Conservation (phyloP, 2,113 vertebrate species). For the Malaclemys terrapin region DNA sequence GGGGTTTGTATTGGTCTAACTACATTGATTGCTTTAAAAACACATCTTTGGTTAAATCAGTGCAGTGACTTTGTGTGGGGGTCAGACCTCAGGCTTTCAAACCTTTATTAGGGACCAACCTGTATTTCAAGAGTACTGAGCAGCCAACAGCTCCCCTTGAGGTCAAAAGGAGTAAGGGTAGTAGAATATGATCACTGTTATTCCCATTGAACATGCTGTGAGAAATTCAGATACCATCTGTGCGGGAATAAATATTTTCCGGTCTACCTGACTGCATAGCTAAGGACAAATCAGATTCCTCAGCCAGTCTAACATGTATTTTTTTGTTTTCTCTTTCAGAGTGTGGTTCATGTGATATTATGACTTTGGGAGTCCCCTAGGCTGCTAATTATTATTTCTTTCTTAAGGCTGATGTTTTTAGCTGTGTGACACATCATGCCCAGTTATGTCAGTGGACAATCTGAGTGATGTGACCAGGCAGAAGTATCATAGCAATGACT, state of each 20-base stretch:
- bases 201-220: neutral
- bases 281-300: neutral
- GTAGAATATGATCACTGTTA: neutral
- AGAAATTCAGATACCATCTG: neutral
- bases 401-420: neutral
- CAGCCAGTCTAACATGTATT: neutral
- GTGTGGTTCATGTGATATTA: neutral
- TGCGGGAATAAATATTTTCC: neutral
- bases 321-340: slow-evolving; percentile 29
- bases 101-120: neutral
- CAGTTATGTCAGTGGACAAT: neutral
- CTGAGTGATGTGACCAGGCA: neutral
- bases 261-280: neutral
- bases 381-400: neutral
- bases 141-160: neutral
- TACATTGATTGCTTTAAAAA: neutral
- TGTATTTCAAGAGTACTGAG: slow-evolving; percentile 20
- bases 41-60: neutral
- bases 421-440: rapidly evolving
- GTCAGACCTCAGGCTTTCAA: neutral
- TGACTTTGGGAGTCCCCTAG: neutral
- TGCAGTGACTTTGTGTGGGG: neutral
- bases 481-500: neutral
- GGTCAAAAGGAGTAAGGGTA: neutral
- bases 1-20: neutral